A percentile compares a stretch with the other conserved stretches of the same genome.
These are phyloP conservation scores for Dynastes maya DNA, from an alignment of 2,888 invertebrate species.

Conservation along the genomic window DNA sequence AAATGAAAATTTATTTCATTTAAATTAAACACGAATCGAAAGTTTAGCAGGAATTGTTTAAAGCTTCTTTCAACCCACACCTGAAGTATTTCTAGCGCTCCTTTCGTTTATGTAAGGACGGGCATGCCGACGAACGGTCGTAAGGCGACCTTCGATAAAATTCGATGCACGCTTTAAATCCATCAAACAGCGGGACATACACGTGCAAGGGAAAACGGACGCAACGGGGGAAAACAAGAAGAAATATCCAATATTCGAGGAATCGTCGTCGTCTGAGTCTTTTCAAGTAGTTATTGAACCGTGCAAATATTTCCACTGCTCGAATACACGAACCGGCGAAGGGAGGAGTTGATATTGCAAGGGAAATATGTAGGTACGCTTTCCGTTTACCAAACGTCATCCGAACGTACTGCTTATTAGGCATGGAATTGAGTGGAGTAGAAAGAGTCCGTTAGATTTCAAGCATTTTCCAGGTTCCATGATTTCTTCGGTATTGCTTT, in stretches of 20 bases:
- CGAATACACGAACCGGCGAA: constrained; percentile 1
- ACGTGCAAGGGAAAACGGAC: constrained; percentile 4
- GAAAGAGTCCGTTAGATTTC: constrained; percentile 16
- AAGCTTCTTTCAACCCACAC: not conserved
- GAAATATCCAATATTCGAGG: constrained; percentile 20
- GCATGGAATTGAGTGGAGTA: not conserved
- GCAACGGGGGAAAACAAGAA: not conserved
- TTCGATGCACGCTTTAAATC: constrained; percentile 24
- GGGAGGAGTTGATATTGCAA: not conserved
- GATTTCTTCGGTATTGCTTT: constrained; percentile 6
- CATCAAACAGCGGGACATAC: constrained; percentile 17
- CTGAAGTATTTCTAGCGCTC: not conserved
- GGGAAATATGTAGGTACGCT: not conserved
- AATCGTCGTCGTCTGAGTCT: constrained; percentile 29
- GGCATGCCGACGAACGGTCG: not conserved
- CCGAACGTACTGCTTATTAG: not conserved
- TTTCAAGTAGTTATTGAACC: constrained; percentile 32
- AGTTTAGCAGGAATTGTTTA: not conserved
- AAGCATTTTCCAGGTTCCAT: not conserved
- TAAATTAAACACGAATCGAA: not conserved
- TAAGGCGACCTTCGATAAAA: constrained; percentile 15
- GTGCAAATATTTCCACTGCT: constrained; percentile 35
- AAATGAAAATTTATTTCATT: not conserved
- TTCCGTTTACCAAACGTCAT: constrained; percentile 11
- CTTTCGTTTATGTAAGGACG: not conserved